Conservation (phyloP, 2,797 vertebrate genomes). For the Pachyuromys duprasi region DNA sequence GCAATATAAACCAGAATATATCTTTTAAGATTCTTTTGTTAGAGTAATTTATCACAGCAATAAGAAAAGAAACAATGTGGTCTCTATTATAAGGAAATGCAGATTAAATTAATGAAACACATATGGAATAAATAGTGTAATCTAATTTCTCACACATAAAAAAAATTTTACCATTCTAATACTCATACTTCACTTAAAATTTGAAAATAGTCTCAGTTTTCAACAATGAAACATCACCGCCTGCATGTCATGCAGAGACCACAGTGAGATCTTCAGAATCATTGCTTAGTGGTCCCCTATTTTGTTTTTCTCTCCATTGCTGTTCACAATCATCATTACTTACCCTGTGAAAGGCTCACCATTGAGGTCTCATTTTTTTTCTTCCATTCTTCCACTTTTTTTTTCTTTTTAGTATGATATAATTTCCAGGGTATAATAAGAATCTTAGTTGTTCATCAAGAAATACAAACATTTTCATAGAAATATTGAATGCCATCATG, state of each 20-base stretch:
- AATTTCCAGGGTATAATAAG: not conserved
- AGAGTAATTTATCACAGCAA: not conserved
- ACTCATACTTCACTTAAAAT: not conserved
- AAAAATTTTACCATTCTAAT: not conserved
- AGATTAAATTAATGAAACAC: not conserved
- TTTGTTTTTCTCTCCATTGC: not conserved
- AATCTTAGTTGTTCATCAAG: not conserved
- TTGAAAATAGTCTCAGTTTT: not conserved
- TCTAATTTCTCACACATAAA: not conserved
- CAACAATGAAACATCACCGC: not conserved
- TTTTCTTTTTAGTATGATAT: too few relatives aligned
- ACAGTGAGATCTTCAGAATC: not conserved
- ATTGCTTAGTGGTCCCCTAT: not conserved
- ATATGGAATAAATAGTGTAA: not conserved
- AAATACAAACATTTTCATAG: not conserved
- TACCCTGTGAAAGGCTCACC: not conserved
- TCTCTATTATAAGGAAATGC: not conserved
- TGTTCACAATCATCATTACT: not conserved
- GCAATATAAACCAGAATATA: too few relatives aligned
- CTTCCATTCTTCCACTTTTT: not conserved
- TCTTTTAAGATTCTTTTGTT: not conserved
- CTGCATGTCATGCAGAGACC: not conserved
- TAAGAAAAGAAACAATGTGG: not conserved
- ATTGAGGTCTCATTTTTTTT: not conserved
- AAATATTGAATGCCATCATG: not conserved